phyloP scores from a whole-genome alignment of 2,113 vertebrate species.

The Chascanopsetta lugubris region DNA sequence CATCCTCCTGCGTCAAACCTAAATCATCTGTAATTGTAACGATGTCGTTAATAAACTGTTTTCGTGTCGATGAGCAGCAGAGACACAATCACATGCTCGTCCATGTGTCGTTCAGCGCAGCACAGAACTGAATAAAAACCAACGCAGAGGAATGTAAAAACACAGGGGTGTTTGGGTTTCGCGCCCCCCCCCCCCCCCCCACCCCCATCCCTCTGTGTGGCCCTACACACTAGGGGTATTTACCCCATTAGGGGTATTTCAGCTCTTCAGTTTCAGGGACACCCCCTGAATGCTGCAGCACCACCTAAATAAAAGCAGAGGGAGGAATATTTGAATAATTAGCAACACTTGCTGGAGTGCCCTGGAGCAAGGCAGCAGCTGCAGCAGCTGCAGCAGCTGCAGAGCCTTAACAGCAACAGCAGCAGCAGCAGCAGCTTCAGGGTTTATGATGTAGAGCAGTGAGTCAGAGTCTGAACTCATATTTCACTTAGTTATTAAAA shows the following conservation, averaged over 20 bases:
- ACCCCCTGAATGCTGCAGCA: conserved; percentile 3
- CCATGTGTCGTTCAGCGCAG: conserved; percentile 71
- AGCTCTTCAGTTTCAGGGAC: conserved; percentile 11
- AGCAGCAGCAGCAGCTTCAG: no score
- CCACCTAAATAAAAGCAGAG: not conserved
- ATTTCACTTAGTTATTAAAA: not conserved
- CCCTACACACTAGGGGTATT: conserved; percentile 57
- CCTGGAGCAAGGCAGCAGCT: conserved; percentile 39
- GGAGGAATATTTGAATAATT: conserved; percentile 25
- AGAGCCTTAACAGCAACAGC: not conserved
- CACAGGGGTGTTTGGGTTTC: conserved; percentile 10
- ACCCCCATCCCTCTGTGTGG: conserved; percentile 21
- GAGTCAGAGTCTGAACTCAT: not conserved
- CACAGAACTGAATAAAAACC: conserved; percentile 52
- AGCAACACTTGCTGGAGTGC: conserved; percentile 18
- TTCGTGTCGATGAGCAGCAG: conserved; percentile 54
- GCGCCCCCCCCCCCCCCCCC: not conserved
- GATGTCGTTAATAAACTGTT: conserved; percentile 68
- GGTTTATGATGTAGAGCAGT: conserved; percentile 16
- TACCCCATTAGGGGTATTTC: conserved; percentile 82
- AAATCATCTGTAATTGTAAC: conserved; percentile 72
- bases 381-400: conserved; percentile 36
- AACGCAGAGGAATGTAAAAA: conserved; percentile 16
- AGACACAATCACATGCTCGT: conserved; percentile 44
- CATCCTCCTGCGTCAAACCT: conserved; percentile 49